Evolutionary conservation across 2,113 vertebrate species (phyloP).

Genomic region (Larimichthys crocea): DNA sequence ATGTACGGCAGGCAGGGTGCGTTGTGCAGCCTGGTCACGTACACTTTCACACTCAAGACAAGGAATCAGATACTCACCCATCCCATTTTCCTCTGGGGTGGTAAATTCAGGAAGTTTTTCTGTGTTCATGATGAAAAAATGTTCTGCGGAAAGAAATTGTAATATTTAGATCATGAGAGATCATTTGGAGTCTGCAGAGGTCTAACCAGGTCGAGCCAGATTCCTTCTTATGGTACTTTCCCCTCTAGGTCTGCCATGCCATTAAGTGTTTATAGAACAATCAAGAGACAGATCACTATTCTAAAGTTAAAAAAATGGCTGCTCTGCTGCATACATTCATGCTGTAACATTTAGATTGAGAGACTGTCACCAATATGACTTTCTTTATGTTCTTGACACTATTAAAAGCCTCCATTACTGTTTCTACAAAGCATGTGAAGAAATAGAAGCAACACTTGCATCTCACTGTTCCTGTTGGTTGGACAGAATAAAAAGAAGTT

Average conservation of each 20-base stretch:
- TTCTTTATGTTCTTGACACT: background rate
- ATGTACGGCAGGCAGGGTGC: background rate
- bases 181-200: background rate
- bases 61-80: conserved; percentile 67
- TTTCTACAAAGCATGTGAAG: conserved; percentile 43
- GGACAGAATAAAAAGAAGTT: conserved; percentile 43
- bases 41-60: background rate
- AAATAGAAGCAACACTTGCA: conserved; percentile 54
- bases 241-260: background rate
- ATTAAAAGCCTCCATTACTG: conserved; percentile 26
- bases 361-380: background rate
- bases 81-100: conserved; percentile 49
- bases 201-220: background rate
- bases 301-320: background rate
- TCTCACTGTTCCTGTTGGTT: conserved; percentile 61
- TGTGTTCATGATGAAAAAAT: conserved; percentile 63
- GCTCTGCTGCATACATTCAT: conserved; percentile 3
- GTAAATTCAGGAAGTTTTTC: conserved; percentile 53
- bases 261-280: background rate
- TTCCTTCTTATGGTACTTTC: background rate
- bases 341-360: background rate
- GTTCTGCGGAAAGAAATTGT: conserved; percentile 34
- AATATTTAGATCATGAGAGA: background rate
- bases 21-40: conserved; percentile 12
- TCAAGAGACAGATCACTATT: background rate